These are phyloP conservation scores for Grapholita molesta DNA, from an alignment of 1,140 invertebrate species.

Conservation along the genomic window DNA sequence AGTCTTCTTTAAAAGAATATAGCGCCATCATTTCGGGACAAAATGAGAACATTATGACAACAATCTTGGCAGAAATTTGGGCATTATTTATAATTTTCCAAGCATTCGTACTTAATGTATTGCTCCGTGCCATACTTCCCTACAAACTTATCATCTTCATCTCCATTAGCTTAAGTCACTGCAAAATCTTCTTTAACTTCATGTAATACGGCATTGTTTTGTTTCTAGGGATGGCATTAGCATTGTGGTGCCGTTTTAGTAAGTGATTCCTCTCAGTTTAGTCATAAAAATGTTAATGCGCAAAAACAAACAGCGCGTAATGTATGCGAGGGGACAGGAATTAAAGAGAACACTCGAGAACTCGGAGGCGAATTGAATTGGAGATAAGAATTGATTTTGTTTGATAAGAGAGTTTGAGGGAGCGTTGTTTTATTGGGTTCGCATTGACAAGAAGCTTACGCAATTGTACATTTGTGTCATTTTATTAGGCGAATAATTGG, in stretches of 20 bases:
- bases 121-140: neutral
- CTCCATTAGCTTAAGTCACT: neutral
- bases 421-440: neutral
- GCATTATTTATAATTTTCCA: slow-evolving; percentile 20
- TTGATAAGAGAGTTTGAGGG: slow-evolving; percentile 7
- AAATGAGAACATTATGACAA: slow-evolving; percentile 16
- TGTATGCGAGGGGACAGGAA: slow-evolving; percentile 64
- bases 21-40: neutral
- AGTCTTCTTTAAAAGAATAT: neutral
- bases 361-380: slow-evolving; percentile 9
- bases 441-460: neutral
- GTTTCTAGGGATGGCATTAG: neutral
- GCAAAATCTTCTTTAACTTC: neutral
- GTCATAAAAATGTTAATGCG: slow-evolving; percentile 76
- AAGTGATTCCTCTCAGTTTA: slow-evolving; percentile 64
- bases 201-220: neutral
- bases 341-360: slow-evolving; percentile 40
- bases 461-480: too few relatives aligned
- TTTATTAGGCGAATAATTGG: too few relatives aligned
- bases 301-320: slow-evolving; percentile 70
- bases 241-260: slow-evolving; percentile 32
- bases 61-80: slow-evolving; percentile 12
- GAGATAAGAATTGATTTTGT: slow-evolving; percentile 15
- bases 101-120: slow-evolving; percentile 18
- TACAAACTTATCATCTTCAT: neutral